A percentile compares a stretch with the other conserved stretches of the same genome.
Evolutionary conservation across 2,797 vertebrate genomes (phyloP).

Genomic region (Coccyzus lansbergi): DNA sequence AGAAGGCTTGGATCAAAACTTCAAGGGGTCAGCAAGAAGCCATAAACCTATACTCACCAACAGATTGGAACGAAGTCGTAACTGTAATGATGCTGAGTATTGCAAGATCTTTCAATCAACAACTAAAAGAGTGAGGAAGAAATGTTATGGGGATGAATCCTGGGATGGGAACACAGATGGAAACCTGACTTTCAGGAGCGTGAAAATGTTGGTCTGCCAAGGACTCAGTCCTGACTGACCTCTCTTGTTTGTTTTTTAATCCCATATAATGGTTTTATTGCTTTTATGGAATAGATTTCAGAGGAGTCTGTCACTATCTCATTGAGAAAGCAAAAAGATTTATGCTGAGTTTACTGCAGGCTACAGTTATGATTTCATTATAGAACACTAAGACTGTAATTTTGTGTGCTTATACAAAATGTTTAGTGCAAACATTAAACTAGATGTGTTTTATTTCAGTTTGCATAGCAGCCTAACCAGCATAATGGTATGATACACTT

Average conservation of each 20-base stretch:
- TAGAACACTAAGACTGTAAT: constrained; percentile 26
- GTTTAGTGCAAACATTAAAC: constrained; percentile 41
- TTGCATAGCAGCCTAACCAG: constrained; percentile 33
- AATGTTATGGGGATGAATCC: not conserved
- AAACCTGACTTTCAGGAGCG: not conserved
- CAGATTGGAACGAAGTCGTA: constrained; percentile 25
- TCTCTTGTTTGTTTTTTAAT: not conserved
- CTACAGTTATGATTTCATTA: constrained; percentile 34
- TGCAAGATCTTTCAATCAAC: not conserved
- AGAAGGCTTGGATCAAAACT: constrained; percentile 14
- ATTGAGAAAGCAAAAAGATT: constrained; percentile 11
- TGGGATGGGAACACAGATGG: not conserved
- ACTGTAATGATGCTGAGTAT: not conserved
- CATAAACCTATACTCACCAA: not conserved
- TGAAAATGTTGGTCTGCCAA: not conserved
- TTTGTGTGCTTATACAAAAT: constrained; percentile 17
- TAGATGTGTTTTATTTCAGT: constrained; percentile 32
- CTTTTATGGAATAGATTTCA: not conserved
- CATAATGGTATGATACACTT: not conserved
- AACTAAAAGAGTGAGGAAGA: not conserved
- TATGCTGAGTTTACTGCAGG: constrained; percentile 39
- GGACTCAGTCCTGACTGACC: not conserved
- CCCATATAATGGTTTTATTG: not conserved
- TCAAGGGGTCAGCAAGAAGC: not conserved
- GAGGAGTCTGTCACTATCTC: not conserved